phyloP scores from a whole-genome alignment of 2,888 invertebrate species.

The Drosophila atripex region DNA sequence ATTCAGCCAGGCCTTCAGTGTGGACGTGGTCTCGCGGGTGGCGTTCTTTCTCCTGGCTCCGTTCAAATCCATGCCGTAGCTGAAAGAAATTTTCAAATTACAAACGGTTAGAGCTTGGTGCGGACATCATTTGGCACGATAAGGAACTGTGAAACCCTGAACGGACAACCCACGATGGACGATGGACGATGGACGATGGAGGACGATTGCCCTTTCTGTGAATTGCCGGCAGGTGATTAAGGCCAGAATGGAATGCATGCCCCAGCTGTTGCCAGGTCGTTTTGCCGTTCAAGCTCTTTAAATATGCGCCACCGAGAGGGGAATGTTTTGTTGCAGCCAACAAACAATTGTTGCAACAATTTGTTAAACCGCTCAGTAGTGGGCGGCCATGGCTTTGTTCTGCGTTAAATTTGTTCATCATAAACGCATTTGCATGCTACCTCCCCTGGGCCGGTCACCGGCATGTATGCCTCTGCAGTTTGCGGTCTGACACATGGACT shows the following conservation, averaged over 20 bases:
- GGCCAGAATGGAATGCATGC: constrained; percentile 35
- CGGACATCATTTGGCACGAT: constrained; percentile 29
- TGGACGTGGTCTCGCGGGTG: constrained; percentile 98
- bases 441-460: constrained; percentile 54
- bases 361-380: constrained; percentile 39
- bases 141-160: constrained; percentile 18
- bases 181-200: background rate
- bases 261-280: constrained; percentile 54
- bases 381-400: constrained; percentile 16
- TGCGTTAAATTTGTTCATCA: constrained; percentile 74
- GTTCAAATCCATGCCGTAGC: constrained; percentile 97
- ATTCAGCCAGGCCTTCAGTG: constrained; percentile 98
- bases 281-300: constrained; percentile 24
- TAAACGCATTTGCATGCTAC: constrained; percentile 69
- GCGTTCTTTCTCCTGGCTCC: constrained; percentile 98
- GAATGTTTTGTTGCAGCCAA: constrained; percentile 8
- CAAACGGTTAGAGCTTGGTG: constrained; percentile 16
- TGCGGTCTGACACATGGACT: constrained; percentile 79
- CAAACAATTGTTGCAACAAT: constrained; percentile 50
- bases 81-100: constrained; percentile 83
- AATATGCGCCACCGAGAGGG: constrained; percentile 18
- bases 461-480: constrained; percentile 70
- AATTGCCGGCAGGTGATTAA: constrained; percentile 55
- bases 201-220: constrained; percentile 25
- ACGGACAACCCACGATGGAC: background rate